phyloP scores from a whole-genome alignment of 2,113 vertebrate genomes.

The Ellobius talpinus region DNA sequence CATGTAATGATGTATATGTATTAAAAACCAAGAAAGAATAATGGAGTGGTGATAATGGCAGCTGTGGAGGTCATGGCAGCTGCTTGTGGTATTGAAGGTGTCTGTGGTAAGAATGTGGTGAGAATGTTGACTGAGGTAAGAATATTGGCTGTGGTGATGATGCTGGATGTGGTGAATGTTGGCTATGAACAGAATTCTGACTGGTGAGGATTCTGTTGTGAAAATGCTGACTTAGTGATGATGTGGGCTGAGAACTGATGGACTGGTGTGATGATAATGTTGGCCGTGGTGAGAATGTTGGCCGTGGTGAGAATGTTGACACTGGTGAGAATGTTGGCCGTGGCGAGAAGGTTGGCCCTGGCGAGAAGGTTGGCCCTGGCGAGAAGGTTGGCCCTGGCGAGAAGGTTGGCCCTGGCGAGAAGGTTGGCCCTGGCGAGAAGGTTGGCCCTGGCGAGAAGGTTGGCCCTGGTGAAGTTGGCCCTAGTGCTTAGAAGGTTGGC shows the following conservation, averaged over 20 bases:
- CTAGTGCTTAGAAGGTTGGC: no score
- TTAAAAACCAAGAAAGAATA: background rate
- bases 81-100: background rate
- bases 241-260: no score
- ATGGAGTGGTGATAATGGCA: no score
- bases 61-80: background rate
- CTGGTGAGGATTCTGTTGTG: no score
- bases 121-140: background rate
- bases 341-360: background rate
- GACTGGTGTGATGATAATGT: no score
- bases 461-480: fast-evolving
- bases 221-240: no score
- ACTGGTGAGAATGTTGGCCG: background rate
- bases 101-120: background rate
- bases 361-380: background rate
- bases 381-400: background rate
- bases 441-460: background rate
- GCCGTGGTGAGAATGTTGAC: fast-evolving
- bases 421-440: background rate
- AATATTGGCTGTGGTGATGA: background rate
- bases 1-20: background rate
- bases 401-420: no score
- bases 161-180: background rate
- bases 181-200: background rate
- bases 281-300: background rate